Conservation (phyloP, 2,113 vertebrate genomes). For the Ivindomyrus marchei region DNA sequence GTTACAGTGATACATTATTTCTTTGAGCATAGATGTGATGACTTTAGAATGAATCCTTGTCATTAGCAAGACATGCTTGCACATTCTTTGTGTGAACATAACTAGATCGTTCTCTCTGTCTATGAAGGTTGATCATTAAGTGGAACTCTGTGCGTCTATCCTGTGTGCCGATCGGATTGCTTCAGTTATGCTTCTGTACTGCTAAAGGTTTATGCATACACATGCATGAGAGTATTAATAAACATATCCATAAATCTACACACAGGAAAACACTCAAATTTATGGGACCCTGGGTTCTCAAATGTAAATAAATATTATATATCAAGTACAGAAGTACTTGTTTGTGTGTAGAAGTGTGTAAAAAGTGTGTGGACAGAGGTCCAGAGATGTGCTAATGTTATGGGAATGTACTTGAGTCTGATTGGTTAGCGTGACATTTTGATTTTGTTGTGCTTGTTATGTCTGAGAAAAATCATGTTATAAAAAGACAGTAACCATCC, state of each 20-base stretch:
- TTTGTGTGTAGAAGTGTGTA: not conserved
- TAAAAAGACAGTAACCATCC: not conserved
- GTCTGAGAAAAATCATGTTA: not conserved
- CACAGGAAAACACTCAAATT: not conserved
- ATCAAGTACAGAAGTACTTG: not conserved
- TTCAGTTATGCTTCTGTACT: not conserved
- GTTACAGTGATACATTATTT: too few relatives aligned
- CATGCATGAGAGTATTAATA: not conserved
- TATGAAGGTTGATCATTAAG: too few relatives aligned
- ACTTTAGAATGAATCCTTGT: not conserved
- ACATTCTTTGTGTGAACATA: not conserved
- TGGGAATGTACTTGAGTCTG: not conserved
- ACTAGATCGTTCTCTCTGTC: too few relatives aligned
- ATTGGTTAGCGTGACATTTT: not conserved
- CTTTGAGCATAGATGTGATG: not conserved
- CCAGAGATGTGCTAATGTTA: not conserved
- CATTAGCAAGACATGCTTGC: not conserved
- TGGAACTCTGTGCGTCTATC: too few relatives aligned
- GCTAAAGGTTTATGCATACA: not conserved
- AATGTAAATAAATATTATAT: not conserved
- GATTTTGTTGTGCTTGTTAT: not conserved
- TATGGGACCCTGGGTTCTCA: not conserved
- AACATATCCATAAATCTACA: not conserved
- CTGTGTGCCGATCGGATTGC: not conserved
- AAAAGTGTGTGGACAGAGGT: not conserved